These are phyloP conservation scores for Geococcyx californianus DNA, from an alignment of 2,113 vertebrate species.

Conservation along the genomic window DNA sequence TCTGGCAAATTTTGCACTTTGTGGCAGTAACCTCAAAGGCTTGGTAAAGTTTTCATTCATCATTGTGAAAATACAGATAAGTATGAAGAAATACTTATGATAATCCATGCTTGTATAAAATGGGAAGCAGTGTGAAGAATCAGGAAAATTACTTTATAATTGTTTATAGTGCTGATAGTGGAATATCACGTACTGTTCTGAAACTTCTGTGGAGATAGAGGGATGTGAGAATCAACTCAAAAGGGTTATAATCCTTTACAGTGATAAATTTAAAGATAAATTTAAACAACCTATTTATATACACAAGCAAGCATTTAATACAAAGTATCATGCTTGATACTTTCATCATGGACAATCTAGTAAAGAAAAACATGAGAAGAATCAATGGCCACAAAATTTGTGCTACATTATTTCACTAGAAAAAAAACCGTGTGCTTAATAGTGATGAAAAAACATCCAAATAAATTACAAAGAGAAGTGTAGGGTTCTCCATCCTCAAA, in stretches of 20 bases:
- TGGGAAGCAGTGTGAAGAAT: neutral
- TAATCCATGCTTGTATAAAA: neutral
- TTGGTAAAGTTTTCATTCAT: neutral
- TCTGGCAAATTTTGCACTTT: neutral
- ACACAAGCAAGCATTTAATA: neutral
- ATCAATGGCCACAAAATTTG: neutral
- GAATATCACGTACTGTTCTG: neutral
- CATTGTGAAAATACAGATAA: neutral
- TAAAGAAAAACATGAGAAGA: neutral
- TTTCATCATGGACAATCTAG: neutral
- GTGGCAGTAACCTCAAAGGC: neutral
- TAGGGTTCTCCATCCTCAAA: neutral
- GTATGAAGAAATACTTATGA: neutral
- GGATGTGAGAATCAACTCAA: neutral
- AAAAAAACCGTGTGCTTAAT: neutral
- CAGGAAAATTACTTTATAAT: neutral
- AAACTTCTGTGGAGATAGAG: neutral
- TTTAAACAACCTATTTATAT: neutral
- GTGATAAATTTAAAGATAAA: neutral
- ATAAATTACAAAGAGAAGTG: neutral
- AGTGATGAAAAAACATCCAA: neutral
- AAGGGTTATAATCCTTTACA: neutral
- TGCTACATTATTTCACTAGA: neutral
- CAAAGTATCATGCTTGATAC: neutral
- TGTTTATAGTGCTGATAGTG: neutral